Base-by-base conservation (phyloP, 64 coral and sea anemone genomes). In the Actinia equina region DNA sequence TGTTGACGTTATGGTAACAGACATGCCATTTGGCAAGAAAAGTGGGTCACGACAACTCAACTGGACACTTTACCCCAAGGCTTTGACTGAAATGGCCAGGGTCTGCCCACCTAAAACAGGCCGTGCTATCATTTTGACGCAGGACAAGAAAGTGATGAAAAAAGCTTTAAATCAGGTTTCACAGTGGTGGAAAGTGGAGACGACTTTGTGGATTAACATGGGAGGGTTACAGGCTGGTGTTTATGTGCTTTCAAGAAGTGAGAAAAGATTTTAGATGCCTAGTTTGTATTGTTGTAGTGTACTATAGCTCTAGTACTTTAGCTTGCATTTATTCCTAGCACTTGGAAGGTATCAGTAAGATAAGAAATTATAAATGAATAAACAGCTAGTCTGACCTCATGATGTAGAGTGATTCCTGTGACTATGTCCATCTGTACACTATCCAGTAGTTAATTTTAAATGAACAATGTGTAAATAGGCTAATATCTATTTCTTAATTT, bases 1-100 rank as follows among this genome's bases (percentile, higher is more conserved):
- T 25, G 59, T 99, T 82, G 91, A 99, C 91, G 93, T 86, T n/a
- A 90, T 99, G 54, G 74, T 99, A n/a, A 93, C 97, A 30, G 97
- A 99, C 65, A 71, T 99, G 59, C 97, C 97, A 52, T 99, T 99
- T 91, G 97, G 97, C 12, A 99, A 99, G 88, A 99, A 95, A 83
- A 99, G 97, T 87, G 97, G 97, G 3, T 95, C 93, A 7, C 87
- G 92, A 69, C 88, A 86, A 12, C 89, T 89, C 44, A 99, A 99
- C 77, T 99, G 97, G 97, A 87, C 88, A 13, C 77, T 99, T n/a
- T 99, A 99, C 30, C 97, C 97, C 5, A 85, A 93, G 59, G 93
- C 88, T 18, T 67, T 99, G 26, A 52, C 58, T 16, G 97, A 95
- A 91, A 95, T 95, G 93, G 97, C 97, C 23, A 76, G 97, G 46